Evolutionary conservation across 2,797 vertebrate species (phyloP).

Genomic region (Glossophaga mutica): DNA sequence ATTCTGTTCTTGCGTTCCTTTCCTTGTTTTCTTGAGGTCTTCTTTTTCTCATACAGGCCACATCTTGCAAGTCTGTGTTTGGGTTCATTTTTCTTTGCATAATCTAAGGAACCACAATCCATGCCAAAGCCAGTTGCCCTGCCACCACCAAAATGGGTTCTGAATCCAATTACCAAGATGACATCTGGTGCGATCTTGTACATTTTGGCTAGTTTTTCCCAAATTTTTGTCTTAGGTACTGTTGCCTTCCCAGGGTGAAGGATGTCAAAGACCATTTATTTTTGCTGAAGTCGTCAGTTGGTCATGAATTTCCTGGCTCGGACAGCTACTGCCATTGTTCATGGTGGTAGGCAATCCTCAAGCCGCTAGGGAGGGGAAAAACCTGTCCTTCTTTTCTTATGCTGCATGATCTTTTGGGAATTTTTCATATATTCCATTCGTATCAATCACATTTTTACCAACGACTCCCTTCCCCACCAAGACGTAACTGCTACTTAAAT

Average conservation of each 20-base stretch:
- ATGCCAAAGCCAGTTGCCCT: not conserved
- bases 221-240: not conserved
- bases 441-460: not conserved
- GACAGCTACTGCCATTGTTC: not conserved
- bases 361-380: not conserved
- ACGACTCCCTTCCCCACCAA: not conserved
- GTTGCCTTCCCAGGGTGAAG: not conserved
- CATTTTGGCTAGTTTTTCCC: not conserved
- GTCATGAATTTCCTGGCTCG: not conserved
- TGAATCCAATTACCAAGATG: not conserved
- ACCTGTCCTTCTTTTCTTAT: not conserved
- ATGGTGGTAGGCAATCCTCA: not conserved
- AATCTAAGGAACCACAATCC: not conserved
- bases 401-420: not conserved
- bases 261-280: not conserved
- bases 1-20: not conserved
- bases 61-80: not conserved
- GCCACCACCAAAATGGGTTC: not conserved
- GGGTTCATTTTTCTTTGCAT: not conserved
- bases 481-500: not conserved
- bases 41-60: not conserved
- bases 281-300: not conserved
- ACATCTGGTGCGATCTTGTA: not conserved
- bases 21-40: not conserved
- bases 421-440: not conserved